Conservation (phyloP, 2,113 vertebrate genomes). For the Strix uralensis region DNA sequence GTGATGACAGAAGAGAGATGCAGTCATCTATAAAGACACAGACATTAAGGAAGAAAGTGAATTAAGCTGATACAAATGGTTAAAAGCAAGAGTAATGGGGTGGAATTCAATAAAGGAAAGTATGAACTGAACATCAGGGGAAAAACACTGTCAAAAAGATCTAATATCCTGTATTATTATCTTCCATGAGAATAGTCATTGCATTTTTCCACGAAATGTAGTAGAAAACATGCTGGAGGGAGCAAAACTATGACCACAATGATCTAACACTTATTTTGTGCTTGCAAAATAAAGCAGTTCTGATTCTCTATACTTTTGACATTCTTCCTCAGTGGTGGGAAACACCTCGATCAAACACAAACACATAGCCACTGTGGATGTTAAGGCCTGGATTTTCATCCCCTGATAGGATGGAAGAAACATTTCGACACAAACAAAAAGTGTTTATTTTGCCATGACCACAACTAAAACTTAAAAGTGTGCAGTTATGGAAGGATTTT, state of each 20-base stretch:
- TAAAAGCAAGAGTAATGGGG: background rate
- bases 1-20: background rate
- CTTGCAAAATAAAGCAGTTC: background rate
- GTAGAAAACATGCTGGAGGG: background rate
- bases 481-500: background rate
- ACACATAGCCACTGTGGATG: background rate
- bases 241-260: background rate
- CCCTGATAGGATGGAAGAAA: background rate
- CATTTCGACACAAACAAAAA: background rate
- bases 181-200: background rate
- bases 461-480: background rate
- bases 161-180: background rate
- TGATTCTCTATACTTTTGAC: background rate
- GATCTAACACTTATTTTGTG: background rate
- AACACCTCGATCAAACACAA: background rate
- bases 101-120: conserved; percentile 2
- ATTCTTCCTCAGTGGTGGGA: background rate
- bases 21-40: background rate
- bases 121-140: background rate
- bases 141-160: background rate
- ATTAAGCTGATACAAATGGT: background rate
- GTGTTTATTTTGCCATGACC: background rate
- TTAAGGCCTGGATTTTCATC: background rate
- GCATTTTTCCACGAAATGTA: background rate
- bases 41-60: background rate